Conservation (phyloP, 2,113 vertebrate genomes). For the Choloepus hoffmanni region DNA sequence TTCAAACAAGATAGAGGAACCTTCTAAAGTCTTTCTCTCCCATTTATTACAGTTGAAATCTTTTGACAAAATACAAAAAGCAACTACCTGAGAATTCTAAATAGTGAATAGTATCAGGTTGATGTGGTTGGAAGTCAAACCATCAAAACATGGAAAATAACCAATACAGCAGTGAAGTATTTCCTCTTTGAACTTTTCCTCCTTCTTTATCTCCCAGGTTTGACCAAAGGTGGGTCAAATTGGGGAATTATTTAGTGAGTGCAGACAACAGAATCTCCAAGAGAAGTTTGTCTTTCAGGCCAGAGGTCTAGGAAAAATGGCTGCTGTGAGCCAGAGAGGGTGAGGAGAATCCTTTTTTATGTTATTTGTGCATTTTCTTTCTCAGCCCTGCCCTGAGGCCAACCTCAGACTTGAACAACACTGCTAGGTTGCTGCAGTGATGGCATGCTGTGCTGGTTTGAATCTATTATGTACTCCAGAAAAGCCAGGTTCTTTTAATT, state of each 20-base stretch:
- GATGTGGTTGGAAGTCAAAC: neutral
- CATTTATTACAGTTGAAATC: neutral
- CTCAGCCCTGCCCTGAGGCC: neutral
- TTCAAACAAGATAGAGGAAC: neutral
- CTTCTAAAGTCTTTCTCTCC: neutral
- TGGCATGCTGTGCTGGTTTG: too few relatives aligned
- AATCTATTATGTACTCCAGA: too few relatives aligned
- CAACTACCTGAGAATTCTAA: neutral
- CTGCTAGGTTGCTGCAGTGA: neutral
- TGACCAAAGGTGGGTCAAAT: neutral
- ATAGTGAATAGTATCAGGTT: neutral
- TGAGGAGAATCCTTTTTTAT: neutral
- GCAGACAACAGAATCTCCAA: neutral
- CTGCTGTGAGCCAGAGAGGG: neutral
- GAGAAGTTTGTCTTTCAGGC: neutral
- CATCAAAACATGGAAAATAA: neutral
- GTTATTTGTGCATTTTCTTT: neutral
- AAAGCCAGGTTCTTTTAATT: too few relatives aligned
- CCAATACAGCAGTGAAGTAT: neutral
- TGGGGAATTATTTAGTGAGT: neutral
- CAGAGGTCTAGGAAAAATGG: neutral
- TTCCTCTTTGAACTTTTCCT: neutral
- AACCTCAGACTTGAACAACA: neutral
- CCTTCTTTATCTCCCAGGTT: neutral
- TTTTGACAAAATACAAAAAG: neutral